Conservation (phyloP, 2,113 vertebrate species). For the Uropsilus gracilis region DNA sequence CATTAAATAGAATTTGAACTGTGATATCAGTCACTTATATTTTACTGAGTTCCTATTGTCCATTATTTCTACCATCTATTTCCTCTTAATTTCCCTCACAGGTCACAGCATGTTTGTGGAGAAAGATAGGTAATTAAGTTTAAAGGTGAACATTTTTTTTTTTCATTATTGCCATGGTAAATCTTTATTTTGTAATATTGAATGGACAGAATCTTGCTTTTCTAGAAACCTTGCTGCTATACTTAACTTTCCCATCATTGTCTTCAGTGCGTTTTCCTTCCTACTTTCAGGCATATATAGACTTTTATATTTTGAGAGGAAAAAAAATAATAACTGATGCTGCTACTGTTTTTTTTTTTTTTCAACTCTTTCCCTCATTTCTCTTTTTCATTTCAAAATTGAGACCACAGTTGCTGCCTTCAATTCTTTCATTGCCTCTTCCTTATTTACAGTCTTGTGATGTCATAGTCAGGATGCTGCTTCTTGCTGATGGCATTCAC, state of each 20-base stretch:
- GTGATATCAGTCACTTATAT: not conserved
- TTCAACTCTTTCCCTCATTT: not conserved
- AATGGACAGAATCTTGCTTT: slow-evolving; percentile 13
- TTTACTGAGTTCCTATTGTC: not conserved
- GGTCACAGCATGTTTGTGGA: not conserved
- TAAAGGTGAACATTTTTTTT: not conserved
- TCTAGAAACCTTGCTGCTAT: not conserved
- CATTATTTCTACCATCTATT: not conserved
- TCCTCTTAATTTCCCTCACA: not conserved
- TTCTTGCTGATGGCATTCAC: not conserved
- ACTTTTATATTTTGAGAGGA: not conserved
- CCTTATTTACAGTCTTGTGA: not conserved
- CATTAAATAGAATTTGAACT: not conserved
- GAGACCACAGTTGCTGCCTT: not conserved
- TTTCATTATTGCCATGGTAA: not conserved
- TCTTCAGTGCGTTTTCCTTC: not conserved
- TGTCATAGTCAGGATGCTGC: not conserved
- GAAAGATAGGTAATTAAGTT: slow-evolving; percentile 1
- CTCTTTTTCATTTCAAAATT: not conserved
- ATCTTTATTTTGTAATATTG: slow-evolving; percentile 27
- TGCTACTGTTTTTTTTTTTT: not conserved
- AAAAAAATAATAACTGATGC: not conserved
- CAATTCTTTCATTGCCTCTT: not conserved
- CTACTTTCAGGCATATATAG: not conserved
- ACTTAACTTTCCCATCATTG: not conserved